These are phyloP conservation scores for Heteromormyrus szaboi DNA, from an alignment of 2,797 vertebrate genomes.

Conservation along the genomic window DNA sequence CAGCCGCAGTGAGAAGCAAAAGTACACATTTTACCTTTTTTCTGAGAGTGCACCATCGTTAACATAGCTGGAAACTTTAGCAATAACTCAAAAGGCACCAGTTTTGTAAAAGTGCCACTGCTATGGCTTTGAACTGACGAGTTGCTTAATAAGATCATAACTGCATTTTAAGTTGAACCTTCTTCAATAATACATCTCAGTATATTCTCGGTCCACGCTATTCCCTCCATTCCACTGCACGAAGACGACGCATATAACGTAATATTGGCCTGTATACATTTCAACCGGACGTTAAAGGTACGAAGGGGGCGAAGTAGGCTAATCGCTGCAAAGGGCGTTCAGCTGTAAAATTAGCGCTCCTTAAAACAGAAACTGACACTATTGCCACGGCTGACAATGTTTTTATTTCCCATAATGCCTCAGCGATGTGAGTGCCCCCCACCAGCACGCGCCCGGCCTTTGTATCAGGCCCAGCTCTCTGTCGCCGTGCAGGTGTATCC, in stretches of 20 bases:
- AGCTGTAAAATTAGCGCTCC: slow-evolving; percentile 33
- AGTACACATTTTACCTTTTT: background rate
- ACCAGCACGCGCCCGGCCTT: background rate
- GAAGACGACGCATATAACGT: slow-evolving; percentile 24
- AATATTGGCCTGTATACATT: slow-evolving; percentile 25
- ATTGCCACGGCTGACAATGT: slow-evolving; percentile 19
- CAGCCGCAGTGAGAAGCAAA: background rate
- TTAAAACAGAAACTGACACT: slow-evolving; percentile 17
- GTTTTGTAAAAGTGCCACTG: background rate
- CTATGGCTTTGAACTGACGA: background rate
- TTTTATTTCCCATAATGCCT: slow-evolving; percentile 17
- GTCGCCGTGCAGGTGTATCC: background rate
- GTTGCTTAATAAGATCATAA: background rate
- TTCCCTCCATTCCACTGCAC: slow-evolving; percentile 17
- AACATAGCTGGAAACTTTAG: background rate
- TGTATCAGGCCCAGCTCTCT: background rate
- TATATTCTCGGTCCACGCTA: background rate
- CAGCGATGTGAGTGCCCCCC: background rate
- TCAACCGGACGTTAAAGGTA: slow-evolving; percentile 37
- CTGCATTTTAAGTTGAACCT: background rate
- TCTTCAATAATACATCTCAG: background rate
- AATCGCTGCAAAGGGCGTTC: slow-evolving; percentile 14
- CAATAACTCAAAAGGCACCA: background rate
- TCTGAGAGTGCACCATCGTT: background rate
- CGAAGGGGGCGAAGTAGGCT: slow-evolving; percentile 18